These are phyloP conservation scores for Premnoplex brunnescens DNA, from an alignment of 2,797 vertebrate species.

Conservation along the genomic window DNA sequence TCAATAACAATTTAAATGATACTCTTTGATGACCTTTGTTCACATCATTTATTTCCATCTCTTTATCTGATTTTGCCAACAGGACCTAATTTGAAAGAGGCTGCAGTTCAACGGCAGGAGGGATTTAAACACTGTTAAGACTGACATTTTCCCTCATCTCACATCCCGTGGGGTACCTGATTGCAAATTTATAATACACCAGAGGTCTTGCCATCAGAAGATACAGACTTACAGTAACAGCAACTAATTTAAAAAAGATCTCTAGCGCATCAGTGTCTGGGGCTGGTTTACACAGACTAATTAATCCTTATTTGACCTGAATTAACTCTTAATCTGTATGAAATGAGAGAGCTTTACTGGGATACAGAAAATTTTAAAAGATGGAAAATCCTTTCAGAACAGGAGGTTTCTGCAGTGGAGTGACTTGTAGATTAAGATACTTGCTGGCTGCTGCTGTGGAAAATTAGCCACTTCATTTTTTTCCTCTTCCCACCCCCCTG, in stretches of 20 bases:
- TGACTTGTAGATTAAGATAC: conserved; percentile 18
- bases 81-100: conserved; percentile 70
- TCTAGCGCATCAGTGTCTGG: conserved; percentile 59
- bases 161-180: conserved; percentile 66
- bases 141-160: conserved; percentile 72
- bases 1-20: conserved; percentile 71
- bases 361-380: conserved; percentile 44
- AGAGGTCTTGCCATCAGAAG: conserved; percentile 67
- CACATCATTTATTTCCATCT: conserved; percentile 63
- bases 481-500: not conserved
- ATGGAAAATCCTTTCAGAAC: conserved; percentile 23
- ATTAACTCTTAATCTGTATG: conserved; percentile 72
- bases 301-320: conserved; percentile 77
- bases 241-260: conserved; percentile 64
- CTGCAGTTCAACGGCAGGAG: conserved; percentile 61
- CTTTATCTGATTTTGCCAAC: conserved; percentile 70
- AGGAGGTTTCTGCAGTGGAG: not conserved
- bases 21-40: conserved; percentile 59
- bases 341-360: conserved; percentile 64
- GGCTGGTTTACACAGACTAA: conserved; percentile 70
- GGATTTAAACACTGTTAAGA: conserved; percentile 71
- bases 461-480: conserved; percentile 21
- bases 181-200: conserved; percentile 67
- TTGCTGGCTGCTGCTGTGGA: not conserved
- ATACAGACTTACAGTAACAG: conserved; percentile 60